Evolutionary conservation across 2,113 vertebrate genomes (phyloP), one percentile per base, ranked within the genome.

Genomic region (Promerops cafer): DNA sequence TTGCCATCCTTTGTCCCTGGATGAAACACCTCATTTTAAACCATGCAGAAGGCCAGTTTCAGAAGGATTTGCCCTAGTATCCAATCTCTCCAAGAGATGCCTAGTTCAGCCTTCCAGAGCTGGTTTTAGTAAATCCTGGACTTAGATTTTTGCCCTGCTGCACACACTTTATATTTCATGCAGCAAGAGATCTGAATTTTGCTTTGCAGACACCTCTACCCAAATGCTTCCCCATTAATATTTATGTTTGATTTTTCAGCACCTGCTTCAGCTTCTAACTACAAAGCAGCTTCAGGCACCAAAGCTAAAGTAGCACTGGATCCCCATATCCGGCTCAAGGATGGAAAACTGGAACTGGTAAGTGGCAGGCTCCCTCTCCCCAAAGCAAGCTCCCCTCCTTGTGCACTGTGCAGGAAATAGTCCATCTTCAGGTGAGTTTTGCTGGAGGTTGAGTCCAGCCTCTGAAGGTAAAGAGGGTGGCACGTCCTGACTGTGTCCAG

Each of bases 301-400:
- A 99, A 98, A 95, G 94, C 98, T 7, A 99, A 98, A 95, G 98
- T 99, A 64, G 98, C 98, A 0, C 97, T 99, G 96, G 99, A 99
- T 90, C 99, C 99, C 8, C 97, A 98, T 27, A 97, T 99, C 65
- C 98, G 99, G 9, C 98, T 99, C 90, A 99, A 99, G 95, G 98
- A 98, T 45, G 99, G 98, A 49, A 99, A 99, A 70, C 81, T 99
- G 39, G 98, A 99, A 83, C 91, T 99, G 98, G 99, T 99, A 83
- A 98, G 98, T 97, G 47, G 42, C 40, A 49, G 0, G 11, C 5
- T 37, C 27, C 64, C 33, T 65, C 8, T 88, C 14, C 47, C 11
- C 24, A 52, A 3, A 30, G 54, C 6, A 9, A 39, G 15, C 11
- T 61, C 30, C 24, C 31, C 11, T 83, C 56, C 76, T 57, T 27